Evolutionary conservation across 2,113 vertebrate genomes (phyloP).

Genomic region (Pontoporia blainvillei): DNA sequence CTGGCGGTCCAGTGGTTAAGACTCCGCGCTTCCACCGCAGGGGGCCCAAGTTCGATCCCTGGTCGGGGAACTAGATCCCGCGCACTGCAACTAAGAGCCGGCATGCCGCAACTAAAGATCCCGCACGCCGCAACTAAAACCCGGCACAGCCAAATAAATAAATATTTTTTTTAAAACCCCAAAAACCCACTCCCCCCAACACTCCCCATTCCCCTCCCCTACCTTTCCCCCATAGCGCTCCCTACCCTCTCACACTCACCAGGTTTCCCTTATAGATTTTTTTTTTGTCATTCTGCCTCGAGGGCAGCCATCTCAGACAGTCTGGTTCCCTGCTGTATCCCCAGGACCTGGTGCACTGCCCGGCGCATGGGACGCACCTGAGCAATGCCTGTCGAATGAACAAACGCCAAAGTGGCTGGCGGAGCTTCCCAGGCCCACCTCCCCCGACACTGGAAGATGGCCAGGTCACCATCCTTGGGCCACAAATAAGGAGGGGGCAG

Average conservation of each 20-base stretch:
- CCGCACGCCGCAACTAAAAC: too few relatives aligned
- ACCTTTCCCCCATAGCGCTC: not conserved
- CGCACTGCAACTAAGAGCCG: too few relatives aligned
- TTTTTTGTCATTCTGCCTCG: not conserved
- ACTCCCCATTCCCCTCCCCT: not conserved
- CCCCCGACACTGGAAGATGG: not conserved
- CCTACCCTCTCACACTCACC: not conserved
- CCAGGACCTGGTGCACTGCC: not conserved
- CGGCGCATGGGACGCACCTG: not conserved
- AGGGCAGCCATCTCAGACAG: not conserved
- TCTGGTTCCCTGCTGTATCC: not conserved
- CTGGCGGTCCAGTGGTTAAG: too few relatives aligned
- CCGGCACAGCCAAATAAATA: too few relatives aligned
- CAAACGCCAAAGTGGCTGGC: not conserved
- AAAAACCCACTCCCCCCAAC: too few relatives aligned
- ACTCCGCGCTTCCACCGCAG: too few relatives aligned
- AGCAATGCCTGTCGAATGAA: not conserved
- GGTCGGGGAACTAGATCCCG: too few relatives aligned
- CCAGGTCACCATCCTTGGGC: not conserved
- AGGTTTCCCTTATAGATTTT: not conserved
- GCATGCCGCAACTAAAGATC: too few relatives aligned
- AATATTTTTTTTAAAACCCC: too few relatives aligned
- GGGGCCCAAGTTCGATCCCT: too few relatives aligned
- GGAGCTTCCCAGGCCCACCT: not conserved
- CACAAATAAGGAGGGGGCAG: not conserved